Conservation (phyloP, 2,113 vertebrate species). For the Oryctolagus cuniculus region mOryCun1.1 NC_091433.1:23378501-23379000, state of each 20-base stretch:
- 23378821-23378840: not conserved
- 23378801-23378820: not conserved
- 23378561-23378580: too few species aligned
- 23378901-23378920: too few species aligned
- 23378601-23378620: not conserved
- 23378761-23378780: not conserved
- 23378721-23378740: not conserved
- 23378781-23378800: not conserved
- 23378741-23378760: fast-evolving
- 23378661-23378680: not conserved
- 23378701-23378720: too few species aligned
- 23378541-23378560: too few species aligned
- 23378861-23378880: too few species aligned
- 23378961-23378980: not conserved
- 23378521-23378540: too few species aligned
- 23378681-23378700: too few species aligned
- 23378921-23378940: not conserved
- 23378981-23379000: not conserved
- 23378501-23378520: too few species aligned
- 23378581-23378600: too few species aligned
- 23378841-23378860: not conserved
- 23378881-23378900: not conserved
- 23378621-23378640: not conserved
- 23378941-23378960: not conserved
- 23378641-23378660: not conserved